A percentile compares a stretch with the other conserved stretches of the same genome.
These are phyloP conservation scores for Ostrea denselamellosa DNA, from an alignment of 1,140 invertebrate genomes.

Conservation along the genomic window DNA sequence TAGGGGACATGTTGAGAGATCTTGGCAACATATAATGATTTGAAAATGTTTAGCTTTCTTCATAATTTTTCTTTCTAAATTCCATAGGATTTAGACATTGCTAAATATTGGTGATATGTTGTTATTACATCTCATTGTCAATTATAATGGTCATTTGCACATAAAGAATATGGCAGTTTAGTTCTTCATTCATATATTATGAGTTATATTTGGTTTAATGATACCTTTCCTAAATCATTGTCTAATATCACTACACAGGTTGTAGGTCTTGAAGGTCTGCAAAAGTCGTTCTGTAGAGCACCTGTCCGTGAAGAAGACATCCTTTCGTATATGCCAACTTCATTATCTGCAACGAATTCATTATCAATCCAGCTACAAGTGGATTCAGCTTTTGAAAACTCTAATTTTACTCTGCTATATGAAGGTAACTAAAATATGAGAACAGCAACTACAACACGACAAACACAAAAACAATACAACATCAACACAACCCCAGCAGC, in stretches of 20 bases:
- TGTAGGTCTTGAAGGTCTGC: not conserved
- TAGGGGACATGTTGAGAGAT: not conserved
- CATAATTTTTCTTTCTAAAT: not conserved
- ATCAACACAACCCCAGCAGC: no score
- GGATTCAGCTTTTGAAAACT: not conserved
- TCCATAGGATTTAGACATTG: no score
- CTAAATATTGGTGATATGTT: no score
- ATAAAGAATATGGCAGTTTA: no score
- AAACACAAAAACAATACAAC: no score
- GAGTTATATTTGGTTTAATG: no score
- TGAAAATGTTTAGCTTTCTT: not conserved
- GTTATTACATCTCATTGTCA: no score
- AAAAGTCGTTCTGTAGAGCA: not conserved
- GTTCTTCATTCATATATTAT: no score
- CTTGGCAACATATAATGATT: not conserved
- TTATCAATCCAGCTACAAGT: constrained; percentile 4
- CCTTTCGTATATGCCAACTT: not conserved
- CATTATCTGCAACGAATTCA: not conserved
- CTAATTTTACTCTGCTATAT: not conserved
- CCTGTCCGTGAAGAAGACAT: not conserved
- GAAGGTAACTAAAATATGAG: constrained; percentile 25
- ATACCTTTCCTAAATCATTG: no score
- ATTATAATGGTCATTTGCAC: no score
- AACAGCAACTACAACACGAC: no score
- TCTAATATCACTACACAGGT: not conserved